phyloP scores from a whole-genome alignment of 1,140 invertebrate species.

The Lepidurus apus region DNA sequence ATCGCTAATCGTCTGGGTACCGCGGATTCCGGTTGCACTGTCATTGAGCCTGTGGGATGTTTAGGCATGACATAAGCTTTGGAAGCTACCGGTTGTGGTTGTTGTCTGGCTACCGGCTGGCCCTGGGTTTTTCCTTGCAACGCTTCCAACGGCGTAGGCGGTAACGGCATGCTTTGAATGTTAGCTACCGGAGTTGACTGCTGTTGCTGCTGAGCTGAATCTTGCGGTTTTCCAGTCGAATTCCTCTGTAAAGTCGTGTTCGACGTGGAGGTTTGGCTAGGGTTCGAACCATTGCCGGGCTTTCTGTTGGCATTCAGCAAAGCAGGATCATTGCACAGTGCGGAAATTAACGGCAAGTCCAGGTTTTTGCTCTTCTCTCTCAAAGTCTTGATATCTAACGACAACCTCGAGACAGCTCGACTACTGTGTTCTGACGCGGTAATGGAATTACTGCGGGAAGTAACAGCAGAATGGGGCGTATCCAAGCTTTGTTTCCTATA shows the following conservation, averaged over 20 bases:
- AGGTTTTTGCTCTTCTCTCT: conserved; percentile 79
- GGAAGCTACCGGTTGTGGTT: background rate
- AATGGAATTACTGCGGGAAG: conserved; percentile 30
- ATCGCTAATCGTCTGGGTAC: background rate
- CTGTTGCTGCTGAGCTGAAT: background rate
- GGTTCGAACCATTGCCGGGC: background rate
- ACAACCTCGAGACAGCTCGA: conserved; percentile 33
- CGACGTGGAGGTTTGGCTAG: background rate
- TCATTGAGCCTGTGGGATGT: conserved; percentile 45
- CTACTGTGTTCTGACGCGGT: conserved; percentile 26
- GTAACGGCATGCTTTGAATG: conserved; percentile 34
- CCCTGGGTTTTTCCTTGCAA: conserved; percentile 33
- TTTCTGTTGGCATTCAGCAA: conserved; percentile 72
- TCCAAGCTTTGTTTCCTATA: conserved; percentile 38
- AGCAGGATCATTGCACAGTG: conserved; percentile 80
- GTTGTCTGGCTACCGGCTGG: conserved; percentile 25
- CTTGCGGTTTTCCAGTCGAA: background rate
- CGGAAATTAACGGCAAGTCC: conserved; percentile 79
- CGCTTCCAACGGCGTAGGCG: conserved; percentile 32
- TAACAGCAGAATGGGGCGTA: conserved; percentile 33
- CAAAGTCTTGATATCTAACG: conserved; percentile 70
- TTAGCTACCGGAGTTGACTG: background rate
- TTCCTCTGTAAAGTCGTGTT: background rate
- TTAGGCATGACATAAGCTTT: conserved; percentile 65
- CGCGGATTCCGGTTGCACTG: conserved; percentile 25